These are phyloP conservation scores for Malacoraja senta DNA, from an alignment of 2,797 vertebrate genomes.

Conservation along the genomic window DNA sequence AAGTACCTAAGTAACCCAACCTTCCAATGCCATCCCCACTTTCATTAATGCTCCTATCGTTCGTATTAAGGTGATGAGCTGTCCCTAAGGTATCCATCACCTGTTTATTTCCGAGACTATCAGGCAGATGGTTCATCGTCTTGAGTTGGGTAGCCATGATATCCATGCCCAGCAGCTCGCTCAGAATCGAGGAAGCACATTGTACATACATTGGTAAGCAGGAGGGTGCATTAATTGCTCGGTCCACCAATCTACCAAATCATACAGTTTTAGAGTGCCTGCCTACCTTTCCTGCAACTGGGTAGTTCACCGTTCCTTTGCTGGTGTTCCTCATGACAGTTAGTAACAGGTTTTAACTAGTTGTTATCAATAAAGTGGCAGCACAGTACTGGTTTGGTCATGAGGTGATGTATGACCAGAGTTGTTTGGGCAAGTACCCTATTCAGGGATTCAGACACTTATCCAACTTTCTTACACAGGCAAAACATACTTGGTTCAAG, in stretches of 20 bases:
- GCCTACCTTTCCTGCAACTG: conserved; percentile 26
- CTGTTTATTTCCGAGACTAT: neutral
- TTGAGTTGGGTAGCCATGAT: conserved; percentile 22
- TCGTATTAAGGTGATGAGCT: neutral
- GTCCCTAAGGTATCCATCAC: neutral
- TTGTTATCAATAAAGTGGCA: conserved; percentile 4
- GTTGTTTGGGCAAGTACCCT: neutral
- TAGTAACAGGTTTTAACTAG: conserved; percentile 2
- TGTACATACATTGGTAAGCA: conserved; percentile 14
- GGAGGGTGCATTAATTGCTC: neutral
- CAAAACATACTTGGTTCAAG: conserved; percentile 29
- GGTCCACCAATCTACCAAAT: neutral
- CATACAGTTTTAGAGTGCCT: neutral
- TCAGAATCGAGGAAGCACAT: conserved; percentile 24
- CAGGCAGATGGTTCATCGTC: neutral
- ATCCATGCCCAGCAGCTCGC: neutral
- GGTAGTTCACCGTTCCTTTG: conserved; percentile 19
- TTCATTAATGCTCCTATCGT: neutral
- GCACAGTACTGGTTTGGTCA: neutral
- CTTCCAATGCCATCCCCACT: neutral
- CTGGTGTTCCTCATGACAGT: conserved; percentile 25
- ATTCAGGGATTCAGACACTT: conserved; percentile 32
- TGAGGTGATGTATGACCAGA: neutral
- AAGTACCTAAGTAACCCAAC: neutral
- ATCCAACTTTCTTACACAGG: neutral